phyloP scores from a whole-genome alignment of 2,113 vertebrate genomes.

The Erythrocercus mccallii region DNA sequence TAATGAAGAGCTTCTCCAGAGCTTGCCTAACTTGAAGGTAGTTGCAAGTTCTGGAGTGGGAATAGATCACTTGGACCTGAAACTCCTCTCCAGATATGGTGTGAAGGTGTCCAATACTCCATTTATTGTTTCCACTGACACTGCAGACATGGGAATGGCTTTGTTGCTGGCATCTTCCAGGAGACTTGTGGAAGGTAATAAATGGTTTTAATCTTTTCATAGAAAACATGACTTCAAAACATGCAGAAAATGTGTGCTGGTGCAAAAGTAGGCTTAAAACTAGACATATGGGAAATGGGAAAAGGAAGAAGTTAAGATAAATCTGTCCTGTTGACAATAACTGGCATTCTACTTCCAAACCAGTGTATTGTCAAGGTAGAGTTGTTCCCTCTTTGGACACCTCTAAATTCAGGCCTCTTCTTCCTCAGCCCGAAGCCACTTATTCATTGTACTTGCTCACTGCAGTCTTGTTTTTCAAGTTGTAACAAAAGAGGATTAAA shows the following conservation, averaged over 20 bases:
- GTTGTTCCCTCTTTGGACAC: neutral
- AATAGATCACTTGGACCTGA: constrained; percentile 79
- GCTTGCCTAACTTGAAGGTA: constrained; percentile 75
- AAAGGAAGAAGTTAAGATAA: neutral
- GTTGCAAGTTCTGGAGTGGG: constrained; percentile 75
- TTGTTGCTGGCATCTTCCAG: constrained; percentile 80
- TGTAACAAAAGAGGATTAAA: neutral
- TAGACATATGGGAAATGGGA: neutral
- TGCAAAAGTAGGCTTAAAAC: neutral
- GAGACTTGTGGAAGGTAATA: constrained; percentile 77
- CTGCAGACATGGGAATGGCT: constrained; percentile 79
- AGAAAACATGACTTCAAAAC: neutral
- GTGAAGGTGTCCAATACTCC: constrained; percentile 80
- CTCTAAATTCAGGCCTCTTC: neutral
- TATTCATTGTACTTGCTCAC: neutral
- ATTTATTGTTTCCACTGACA: constrained; percentile 67
- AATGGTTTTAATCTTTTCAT: neutral
- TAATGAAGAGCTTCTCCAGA: constrained; percentile 61
- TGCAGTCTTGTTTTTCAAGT: neutral
- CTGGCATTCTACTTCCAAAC: neutral
- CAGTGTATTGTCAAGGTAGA: neutral
- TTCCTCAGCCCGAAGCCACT: neutral
- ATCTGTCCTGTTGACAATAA: neutral
- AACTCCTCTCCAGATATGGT: constrained; percentile 68
- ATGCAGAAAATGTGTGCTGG: neutral